These are phyloP conservation scores for Troilus luridus DNA, from an alignment of 2,888 invertebrate species.

Conservation along the genomic window DNA sequence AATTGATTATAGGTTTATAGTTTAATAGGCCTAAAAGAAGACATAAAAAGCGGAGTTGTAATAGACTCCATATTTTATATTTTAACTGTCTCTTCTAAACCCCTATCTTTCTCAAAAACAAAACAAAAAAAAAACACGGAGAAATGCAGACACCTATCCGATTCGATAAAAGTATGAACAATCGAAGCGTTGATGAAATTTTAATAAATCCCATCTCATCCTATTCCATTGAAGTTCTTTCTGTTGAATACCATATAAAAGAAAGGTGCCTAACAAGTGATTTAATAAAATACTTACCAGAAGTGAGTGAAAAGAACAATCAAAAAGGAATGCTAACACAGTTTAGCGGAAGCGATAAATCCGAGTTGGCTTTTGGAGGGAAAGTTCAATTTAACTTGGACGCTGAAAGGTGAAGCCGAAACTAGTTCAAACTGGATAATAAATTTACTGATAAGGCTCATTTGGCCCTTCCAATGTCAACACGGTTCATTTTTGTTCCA, in stretches of 20 bases:
- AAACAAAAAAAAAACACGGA: too few species aligned
- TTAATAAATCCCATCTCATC: background rate
- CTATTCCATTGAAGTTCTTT: background rate
- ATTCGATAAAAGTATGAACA: too few species aligned
- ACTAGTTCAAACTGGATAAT: slow-evolving; percentile 19
- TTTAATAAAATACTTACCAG: background rate
- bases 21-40: too few species aligned
- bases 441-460: slow-evolving; percentile 26
- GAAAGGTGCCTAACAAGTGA: background rate
- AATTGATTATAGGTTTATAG: too few species aligned
- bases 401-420: slow-evolving; percentile 28
- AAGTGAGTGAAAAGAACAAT: slow-evolving; percentile 9
- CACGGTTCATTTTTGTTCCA: slow-evolving; percentile 9
- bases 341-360: slow-evolving; percentile 7
- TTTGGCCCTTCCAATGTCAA: slow-evolving; percentile 20
- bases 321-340: background rate
- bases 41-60: too few species aligned
- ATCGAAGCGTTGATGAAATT: too few species aligned
- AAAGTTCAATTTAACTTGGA: slow-evolving; percentile 37
- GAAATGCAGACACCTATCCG: too few species aligned
- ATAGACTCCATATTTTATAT: too few species aligned
- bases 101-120: too few species aligned
- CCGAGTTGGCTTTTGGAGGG: background rate
- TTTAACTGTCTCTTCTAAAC: too few species aligned
- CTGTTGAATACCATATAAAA: background rate